Evolutionary conservation across 2,113 vertebrate genomes (phyloP).

Genomic region (Addax nasomaculatus): DNA sequence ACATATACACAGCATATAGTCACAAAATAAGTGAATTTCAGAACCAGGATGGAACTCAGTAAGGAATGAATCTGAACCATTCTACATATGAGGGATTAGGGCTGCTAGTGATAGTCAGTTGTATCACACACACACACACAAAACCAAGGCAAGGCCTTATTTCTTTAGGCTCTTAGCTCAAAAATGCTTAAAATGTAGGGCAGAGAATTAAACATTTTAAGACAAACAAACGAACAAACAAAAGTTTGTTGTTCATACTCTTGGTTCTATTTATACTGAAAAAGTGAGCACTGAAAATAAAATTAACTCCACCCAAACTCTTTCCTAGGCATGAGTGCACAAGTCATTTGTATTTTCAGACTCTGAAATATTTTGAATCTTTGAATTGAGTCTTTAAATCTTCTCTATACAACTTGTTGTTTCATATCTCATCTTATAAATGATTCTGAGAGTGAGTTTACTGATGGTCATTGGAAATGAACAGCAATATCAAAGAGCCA

Average conservation of each 20-base stretch:
- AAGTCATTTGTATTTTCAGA: neutral
- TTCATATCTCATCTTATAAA: neutral
- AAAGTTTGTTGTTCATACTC: neutral
- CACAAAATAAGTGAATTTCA: neutral
- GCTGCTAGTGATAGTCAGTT: neutral
- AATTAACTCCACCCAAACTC: neutral
- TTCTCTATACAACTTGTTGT: neutral
- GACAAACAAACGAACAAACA: neutral
- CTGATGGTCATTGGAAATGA: neutral
- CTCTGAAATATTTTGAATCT: neutral
- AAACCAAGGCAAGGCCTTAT: neutral
- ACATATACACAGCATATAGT: neutral
- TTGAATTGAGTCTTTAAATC: neutral
- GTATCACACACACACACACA: neutral
- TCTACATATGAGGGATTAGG: neutral
- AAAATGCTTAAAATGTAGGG: neutral
- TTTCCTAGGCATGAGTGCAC: neutral
- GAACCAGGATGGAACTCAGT: neutral
- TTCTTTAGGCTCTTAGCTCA: neutral
- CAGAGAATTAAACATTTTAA: neutral
- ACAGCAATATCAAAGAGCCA: neutral
- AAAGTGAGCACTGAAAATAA: neutral
- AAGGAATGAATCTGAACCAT: neutral
- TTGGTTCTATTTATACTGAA: neutral
- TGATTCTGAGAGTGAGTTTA: neutral